Base-by-base conservation (phyloP, 2,888 invertebrate genomes). In the Acleris emargana region DNA sequence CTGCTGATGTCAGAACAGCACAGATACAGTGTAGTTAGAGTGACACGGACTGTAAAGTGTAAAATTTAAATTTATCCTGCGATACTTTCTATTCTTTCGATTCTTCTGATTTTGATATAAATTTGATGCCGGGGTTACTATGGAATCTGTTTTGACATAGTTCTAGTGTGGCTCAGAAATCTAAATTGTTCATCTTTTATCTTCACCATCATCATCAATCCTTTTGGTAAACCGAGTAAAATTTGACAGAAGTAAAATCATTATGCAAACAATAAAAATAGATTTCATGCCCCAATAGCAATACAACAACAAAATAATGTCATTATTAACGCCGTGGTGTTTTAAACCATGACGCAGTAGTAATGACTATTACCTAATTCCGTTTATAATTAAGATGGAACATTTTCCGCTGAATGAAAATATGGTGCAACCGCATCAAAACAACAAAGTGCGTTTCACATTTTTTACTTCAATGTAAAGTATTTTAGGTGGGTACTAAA, bases 341-440 rank as follows among this genome's bases (percentile, higher is more conserved):
- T 61, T 17, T 50, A 47, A 58, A 59, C 64, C 64, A 64, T 64
- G 54, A 59, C 64, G 64, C 18, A 32, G 32, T 22, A 13, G 3
- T 47, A 11, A 55, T 55, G 25, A 63, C 47, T 59, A 50, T 64
- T 64, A 64, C 59, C 49, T 64, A 59, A 64, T 50, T 17, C 25
- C 18, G 20, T 43, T 50, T 38, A 20, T 54, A 59, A 64, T 64
- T 64, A 59, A 64, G 59, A 55, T 43, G 50, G 59, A n/a, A 28
- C 45, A 49, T 42, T 16, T 52, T 54, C 58, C 49, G 59, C 51
- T 43, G 43, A 17, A 22, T n/a, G 22, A 55, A 43, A 38, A 42
- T 16, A 43, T 59, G 64, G 49, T n/a, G 64, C 42, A 64, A 60
- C 58, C 16, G 17, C 43, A 25, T 32, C 3, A 45, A 49, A 54